These are phyloP conservation scores for Drosophila anomalata DNA, from an alignment of 2,888 invertebrate species.

Conservation along the genomic window DNA sequence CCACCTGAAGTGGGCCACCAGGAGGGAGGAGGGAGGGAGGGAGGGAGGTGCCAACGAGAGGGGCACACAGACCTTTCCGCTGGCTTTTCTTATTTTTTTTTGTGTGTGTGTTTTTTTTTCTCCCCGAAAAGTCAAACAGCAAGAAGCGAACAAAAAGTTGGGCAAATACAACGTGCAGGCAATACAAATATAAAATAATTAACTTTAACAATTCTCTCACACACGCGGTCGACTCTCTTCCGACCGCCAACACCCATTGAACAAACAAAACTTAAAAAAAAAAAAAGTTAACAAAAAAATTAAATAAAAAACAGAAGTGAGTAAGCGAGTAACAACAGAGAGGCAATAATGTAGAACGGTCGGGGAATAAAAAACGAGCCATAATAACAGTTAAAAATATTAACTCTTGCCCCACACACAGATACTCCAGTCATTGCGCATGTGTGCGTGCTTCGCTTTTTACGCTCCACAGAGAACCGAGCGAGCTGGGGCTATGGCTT, in stretches of 20 bases:
- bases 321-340: slow-evolving; percentile 52
- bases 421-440: slow-evolving; percentile 63
- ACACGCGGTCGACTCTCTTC: slow-evolving; percentile 13
- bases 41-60: slow-evolving; percentile 7
- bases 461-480: slow-evolving; percentile 55
- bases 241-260: slow-evolving; percentile 57
- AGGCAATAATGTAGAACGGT: slow-evolving; percentile 60
- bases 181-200: slow-evolving; percentile 75
- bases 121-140: slow-evolving; percentile 57
- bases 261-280: slow-evolving; percentile 42
- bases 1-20: slow-evolving; percentile 1
- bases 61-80: not conserved
- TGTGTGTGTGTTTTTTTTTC: slow-evolving; percentile 11
- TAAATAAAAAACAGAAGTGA: slow-evolving; percentile 31
- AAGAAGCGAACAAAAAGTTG: slow-evolving; percentile 62
- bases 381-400: slow-evolving; percentile 72
- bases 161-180: slow-evolving; percentile 71
- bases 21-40: not conserved
- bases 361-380: slow-evolving; percentile 40
- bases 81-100: slow-evolving; percentile 17
- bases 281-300: slow-evolving; percentile 10
- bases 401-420: slow-evolving; percentile 49
- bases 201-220: slow-evolving; percentile 69
- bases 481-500: slow-evolving; percentile 1
- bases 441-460: slow-evolving; percentile 72